phyloP scores from a whole-genome alignment of 2,113 vertebrate genomes.

The Chaetura pelagica region DNA sequence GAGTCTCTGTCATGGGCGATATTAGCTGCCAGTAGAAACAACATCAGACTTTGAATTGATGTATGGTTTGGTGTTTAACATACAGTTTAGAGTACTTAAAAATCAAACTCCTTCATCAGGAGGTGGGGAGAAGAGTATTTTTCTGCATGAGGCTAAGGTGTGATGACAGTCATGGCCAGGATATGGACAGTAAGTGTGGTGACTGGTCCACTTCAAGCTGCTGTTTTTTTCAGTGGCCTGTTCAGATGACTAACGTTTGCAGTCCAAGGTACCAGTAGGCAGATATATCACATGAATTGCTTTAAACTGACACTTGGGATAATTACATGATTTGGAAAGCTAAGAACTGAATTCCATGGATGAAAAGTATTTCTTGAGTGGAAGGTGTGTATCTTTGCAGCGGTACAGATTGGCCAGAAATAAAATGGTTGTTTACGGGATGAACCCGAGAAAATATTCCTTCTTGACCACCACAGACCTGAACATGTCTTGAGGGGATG shows the following conservation, averaged over 20 bases:
- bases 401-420: not conserved
- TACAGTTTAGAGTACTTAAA: not conserved
- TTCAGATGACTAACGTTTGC: not conserved
- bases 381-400: not conserved
- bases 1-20: not conserved
- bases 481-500: not conserved
- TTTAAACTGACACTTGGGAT: not conserved
- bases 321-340: not conserved
- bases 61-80: not conserved
- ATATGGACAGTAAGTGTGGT: not conserved
- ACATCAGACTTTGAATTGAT: not conserved
- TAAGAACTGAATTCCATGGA: not conserved
- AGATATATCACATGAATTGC: not conserved
- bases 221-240: not conserved
- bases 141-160: not conserved
- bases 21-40: not conserved
- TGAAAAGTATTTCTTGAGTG: not conserved
- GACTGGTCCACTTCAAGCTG: not conserved
- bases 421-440: not conserved
- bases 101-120: not conserved
- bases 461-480: not conserved
- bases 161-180: not conserved
- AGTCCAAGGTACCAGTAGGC: not conserved
- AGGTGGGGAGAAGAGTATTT: not conserved
- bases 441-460: not conserved